These are phyloP conservation scores for Himalopsyche tibetana DNA, from an alignment of 2,888 invertebrate genomes.

Conservation along the genomic window DNA sequence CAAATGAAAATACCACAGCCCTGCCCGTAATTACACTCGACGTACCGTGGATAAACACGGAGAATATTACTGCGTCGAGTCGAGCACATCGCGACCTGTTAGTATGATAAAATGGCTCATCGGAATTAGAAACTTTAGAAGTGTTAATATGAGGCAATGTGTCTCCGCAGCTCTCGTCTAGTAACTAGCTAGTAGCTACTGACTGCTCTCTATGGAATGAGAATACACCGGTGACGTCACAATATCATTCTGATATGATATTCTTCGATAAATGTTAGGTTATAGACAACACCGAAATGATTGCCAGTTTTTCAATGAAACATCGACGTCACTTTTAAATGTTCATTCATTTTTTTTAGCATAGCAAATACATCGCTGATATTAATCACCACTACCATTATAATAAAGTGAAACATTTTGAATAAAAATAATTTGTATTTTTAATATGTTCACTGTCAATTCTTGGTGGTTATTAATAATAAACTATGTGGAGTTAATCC, in stretches of 20 bases:
- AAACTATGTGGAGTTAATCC: too few relatives aligned
- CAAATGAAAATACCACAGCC: not conserved
- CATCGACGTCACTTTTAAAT: too few relatives aligned
- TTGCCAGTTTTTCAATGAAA: too few relatives aligned
- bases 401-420: too few relatives aligned
- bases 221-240: conserved; percentile 4
- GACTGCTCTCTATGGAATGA: conserved; percentile 43
- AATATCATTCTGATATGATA: not conserved
- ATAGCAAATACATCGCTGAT: too few relatives aligned
- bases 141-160: conserved; percentile 50
- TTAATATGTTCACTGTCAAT: too few relatives aligned
- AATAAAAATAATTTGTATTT: too few relatives aligned
- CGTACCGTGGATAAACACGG: conserved; percentile 61
- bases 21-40: conserved; percentile 58
- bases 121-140: conserved; percentile 61
- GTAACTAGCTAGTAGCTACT: conserved; percentile 47
- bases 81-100: conserved; percentile 58
- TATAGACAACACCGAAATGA: too few relatives aligned
- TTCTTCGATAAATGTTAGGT: not conserved
- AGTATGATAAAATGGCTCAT: conserved; percentile 63
- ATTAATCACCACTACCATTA: too few relatives aligned
- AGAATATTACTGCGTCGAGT: conserved; percentile 35
- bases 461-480: too few relatives aligned
- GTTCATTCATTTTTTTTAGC: too few relatives aligned
- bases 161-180: conserved; percentile 45